Base-by-base conservation (phyloP, 2,888 invertebrate genomes). In the Nysson spinosus region DNA sequence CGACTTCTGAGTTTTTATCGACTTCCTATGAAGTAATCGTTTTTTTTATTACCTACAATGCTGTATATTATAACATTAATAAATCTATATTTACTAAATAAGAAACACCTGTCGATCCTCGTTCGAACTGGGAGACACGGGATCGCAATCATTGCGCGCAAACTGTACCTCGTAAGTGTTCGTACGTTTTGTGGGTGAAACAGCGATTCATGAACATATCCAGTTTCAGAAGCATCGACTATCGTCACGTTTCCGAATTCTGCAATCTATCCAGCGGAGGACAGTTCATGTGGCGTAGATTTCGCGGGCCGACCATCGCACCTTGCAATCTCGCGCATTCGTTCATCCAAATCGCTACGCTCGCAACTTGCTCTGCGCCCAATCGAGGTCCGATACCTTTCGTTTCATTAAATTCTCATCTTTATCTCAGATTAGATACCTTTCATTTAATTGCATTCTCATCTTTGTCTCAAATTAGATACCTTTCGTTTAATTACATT, bases 251-350 rank as follows among this genome's bases (percentile, higher is more conserved):
- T 11, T 52, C 44, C 12, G 47, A 49, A 9, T 17, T 26, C 22
- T 43, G 37, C 49, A 57, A 40, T 35, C 85, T 82, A 70, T 93
- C 92, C 65, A 94, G 78, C 0, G 93, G 91, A 0, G 94, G 93
- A 70, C 93, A 93, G 46, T 91, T 88, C 72, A 91, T 91, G 73
- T 93, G 93, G 2, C 92, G 87, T 2, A 93, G 89, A 78, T 94
- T 93, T 72, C 93, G 89, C 0, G 93, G 93, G 90, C 93, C 93
- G 17, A 93, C 89, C 87, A 91, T 87, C 0, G 91, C 92, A 0
- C 90, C 90, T 60, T 93, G 93, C 2, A 89, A 86, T 64, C 88
- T 88, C 19, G 90, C 88, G 42, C 87, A 87, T 43, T 87, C 86
- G n/a, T 75, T 81, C 78, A 87, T 76, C 87, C 87, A 87, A 19